Conservation (phyloP, 2,888 invertebrate species). For the Fissipunctia ypsillon region DNA sequence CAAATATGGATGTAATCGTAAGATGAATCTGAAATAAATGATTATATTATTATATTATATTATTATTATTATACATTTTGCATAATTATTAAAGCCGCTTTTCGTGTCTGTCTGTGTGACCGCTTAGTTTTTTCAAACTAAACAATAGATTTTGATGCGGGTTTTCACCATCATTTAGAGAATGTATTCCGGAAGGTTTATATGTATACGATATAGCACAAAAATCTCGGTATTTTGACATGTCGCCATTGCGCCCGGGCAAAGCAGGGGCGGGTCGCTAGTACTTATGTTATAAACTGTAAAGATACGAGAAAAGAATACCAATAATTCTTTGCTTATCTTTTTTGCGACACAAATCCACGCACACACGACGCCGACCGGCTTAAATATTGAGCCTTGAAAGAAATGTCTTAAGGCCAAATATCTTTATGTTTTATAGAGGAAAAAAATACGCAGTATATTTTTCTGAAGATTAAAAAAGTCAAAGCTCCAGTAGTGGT, state of each 20-base stretch:
- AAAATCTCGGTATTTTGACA: neutral
- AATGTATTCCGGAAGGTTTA: neutral
- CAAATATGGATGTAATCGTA: too few relatives aligned
- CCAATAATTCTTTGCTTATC: neutral
- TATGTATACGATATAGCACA: neutral
- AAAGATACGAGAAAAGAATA: neutral
- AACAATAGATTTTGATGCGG: neutral
- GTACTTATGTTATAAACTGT: neutral
- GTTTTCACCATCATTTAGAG: neutral
- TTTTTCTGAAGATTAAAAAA: neutral
- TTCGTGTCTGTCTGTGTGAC: too few relatives aligned
- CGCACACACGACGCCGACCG: neutral
- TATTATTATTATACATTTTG: too few relatives aligned
- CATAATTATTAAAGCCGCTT: too few relatives aligned
- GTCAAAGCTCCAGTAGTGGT: neutral
- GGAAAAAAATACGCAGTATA: neutral
- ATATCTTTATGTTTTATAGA: neutral
- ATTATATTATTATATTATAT: too few relatives aligned
- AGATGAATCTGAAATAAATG: too few relatives aligned
- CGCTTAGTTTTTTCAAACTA: too few relatives aligned
- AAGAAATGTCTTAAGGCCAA: neutral
- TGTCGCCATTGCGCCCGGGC: neutral
- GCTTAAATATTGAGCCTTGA: neutral
- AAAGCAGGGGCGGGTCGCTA: neutral
- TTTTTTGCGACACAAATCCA: neutral